A percentile compares a stretch with the other conserved stretches of the same genome.
Evolutionary conservation across 2,797 vertebrate species (phyloP).

Genomic region (Amazona ochrocephala): DNA sequence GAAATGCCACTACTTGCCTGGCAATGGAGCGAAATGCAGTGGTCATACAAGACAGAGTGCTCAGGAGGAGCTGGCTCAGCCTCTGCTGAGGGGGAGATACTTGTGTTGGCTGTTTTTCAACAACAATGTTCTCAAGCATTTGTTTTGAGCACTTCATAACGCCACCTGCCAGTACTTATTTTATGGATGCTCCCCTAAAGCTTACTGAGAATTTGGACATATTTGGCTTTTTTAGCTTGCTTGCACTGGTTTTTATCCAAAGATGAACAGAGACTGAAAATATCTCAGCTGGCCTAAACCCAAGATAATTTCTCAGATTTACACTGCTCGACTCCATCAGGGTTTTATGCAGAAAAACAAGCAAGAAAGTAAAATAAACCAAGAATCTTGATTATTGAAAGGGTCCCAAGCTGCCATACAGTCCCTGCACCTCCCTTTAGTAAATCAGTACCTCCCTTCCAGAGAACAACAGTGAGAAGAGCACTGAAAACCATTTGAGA

Average conservation of each 20-base stretch:
- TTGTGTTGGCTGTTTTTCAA: conserved; percentile 55
- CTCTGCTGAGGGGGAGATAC: neutral
- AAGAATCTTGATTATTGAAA: conserved; percentile 32
- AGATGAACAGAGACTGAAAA: conserved; percentile 67
- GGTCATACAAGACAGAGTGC: neutral
- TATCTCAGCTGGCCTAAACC: conserved; percentile 62
- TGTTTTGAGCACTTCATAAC: conserved; percentile 67
- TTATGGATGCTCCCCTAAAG: conserved; percentile 36
- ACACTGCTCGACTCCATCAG: conserved; percentile 12
- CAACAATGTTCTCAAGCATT: conserved; percentile 61
- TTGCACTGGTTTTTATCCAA: conserved; percentile 73
- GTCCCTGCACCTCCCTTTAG: neutral
- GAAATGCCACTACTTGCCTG: neutral
- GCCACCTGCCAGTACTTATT: conserved; percentile 60
- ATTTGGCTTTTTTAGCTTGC: conserved; percentile 61
- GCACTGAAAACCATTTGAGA: neutral
- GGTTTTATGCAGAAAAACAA: conserved; percentile 65
- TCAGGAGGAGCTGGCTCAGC: neutral
- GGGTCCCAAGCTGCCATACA: conserved; percentile 7
- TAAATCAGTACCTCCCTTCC: conserved; percentile 12
- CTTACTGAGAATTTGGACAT: conserved; percentile 41
- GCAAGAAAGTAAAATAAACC: conserved; percentile 39
- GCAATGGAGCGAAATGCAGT: neutral
- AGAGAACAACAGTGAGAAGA: conserved; percentile 1
- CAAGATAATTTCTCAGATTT: conserved; percentile 68